Evolutionary conservation across 2,888 invertebrate species (phyloP).

Genomic region (Leptinotarsa peninsularis): DNA sequence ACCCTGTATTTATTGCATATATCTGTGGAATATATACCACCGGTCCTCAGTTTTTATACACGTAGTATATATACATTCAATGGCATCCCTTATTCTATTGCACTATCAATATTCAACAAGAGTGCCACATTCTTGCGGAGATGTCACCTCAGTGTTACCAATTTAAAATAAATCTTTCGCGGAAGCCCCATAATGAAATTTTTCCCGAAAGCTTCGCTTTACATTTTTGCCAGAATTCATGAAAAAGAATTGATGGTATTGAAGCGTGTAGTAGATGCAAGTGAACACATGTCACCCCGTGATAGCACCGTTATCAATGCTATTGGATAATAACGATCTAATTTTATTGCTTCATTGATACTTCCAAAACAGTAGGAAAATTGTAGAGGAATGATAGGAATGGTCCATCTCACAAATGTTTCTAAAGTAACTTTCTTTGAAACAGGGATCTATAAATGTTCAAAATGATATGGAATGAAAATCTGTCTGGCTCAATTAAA

Average conservation of each 20-base stretch:
- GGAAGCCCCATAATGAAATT: constrained; percentile 33
- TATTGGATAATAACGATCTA: no score
- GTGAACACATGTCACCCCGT: constrained; percentile 7
- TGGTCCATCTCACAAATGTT: no score
- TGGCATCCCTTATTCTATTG: constrained; percentile 4
- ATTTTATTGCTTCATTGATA: no score
- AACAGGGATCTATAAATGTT: no score
- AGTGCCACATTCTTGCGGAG: constrained; percentile 29
- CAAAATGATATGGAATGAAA: no score
- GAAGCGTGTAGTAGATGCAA: neutral
- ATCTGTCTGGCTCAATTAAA: no score
- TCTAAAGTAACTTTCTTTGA: no score
- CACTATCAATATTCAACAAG: constrained; percentile 17
- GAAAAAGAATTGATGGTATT: constrained; percentile 9
- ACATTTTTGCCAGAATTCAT: constrained; percentile 13
- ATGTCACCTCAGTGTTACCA: constrained; percentile 35
- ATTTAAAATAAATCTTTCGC: constrained; percentile 37
- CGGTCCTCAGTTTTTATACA: neutral
- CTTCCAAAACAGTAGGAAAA: no score
- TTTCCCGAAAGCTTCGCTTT: constrained; percentile 21
- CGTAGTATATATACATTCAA: neutral
- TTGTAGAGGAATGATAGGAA: no score
- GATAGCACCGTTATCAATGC: neutral
- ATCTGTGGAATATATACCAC: neutral
- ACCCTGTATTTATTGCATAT: no score